Evolutionary conservation across 2,888 invertebrate species (phyloP), one percentile per base, ranked within the genome.

Genomic region (Sminthurinus aureus): DNA sequence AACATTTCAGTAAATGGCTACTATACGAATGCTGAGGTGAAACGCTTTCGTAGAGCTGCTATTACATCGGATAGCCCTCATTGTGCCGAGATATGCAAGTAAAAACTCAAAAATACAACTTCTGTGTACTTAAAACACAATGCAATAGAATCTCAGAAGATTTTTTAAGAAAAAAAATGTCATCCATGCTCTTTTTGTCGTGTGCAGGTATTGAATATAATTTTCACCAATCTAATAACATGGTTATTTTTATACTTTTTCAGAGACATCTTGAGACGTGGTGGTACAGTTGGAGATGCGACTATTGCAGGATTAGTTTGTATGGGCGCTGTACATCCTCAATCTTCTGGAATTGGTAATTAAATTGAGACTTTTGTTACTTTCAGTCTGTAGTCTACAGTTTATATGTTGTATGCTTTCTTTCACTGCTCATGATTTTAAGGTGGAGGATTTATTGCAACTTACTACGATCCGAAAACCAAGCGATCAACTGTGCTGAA

Each of bases 1-100:
- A n/a, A n/a, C n/a, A n/a, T n/a, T n/a, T n/a, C n/a, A n/a, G n/a
- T n/a, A n/a, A n/a, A n/a, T n/a, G n/a, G n/a, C n/a, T n/a, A n/a
- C n/a, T n/a, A n/a, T n/a, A n/a, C n/a, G n/a, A n/a, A n/a, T n/a
- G 18, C 66, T 8, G 66, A 66, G 4, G 9, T 66, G 4, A 66
- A 20, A 66, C 9, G 4, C 6, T 66, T 66, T 66, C 8, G 66
- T n/a, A 15, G 66, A 11, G 94, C 93, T 76, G 94, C 93, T 8
- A 93, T 96, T 84, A 93, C 94, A 38, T 93, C 95, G 69, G 95
- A 95, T 91, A 95, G 95, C 79, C 90, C 91, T 88, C 94, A 94
- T 89, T 96, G 95, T 90, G 94, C 95, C 12, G 90, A 91, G 64
- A 93, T 95, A 86, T 95, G 95, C 88, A 92, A 92, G 93, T 93